Evolutionary conservation across 2,797 vertebrate species (phyloP).

Genomic region (Poeciliopsis gracilis): DNA sequence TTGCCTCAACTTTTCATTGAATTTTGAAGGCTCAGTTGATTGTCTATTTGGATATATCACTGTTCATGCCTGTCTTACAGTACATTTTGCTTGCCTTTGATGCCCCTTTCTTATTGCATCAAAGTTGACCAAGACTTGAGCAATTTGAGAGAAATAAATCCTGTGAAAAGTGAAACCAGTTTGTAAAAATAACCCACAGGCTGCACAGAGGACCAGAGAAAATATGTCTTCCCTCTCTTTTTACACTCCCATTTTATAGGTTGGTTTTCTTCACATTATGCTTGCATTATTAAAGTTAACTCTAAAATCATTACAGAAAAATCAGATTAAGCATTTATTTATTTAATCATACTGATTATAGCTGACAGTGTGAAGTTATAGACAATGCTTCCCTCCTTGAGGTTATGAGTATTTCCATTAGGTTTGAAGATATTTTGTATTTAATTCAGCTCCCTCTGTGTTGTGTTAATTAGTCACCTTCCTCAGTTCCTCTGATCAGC

Average conservation of each 20-base stretch:
- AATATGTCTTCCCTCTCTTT: slow-evolving; percentile 52
- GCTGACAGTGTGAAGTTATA: background rate
- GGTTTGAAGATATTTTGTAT: background rate
- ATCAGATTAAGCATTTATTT: too few relatives aligned
- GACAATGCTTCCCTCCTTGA: background rate
- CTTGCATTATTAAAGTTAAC: background rate
- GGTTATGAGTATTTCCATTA: too few relatives aligned
- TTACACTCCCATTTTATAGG: slow-evolving; percentile 41
- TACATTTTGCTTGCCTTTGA: slow-evolving; percentile 50
- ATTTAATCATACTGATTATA: too few relatives aligned
- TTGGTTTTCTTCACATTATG: slow-evolving; percentile 21
- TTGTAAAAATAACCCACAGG: slow-evolving; percentile 65
- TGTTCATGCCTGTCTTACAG: slow-evolving; percentile 34
- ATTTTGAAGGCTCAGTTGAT: slow-evolving; percentile 42
- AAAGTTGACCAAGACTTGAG: slow-evolving; percentile 62
- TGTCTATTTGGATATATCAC: slow-evolving; percentile 45
- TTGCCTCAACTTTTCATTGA: slow-evolving; percentile 2
- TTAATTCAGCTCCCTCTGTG: too few relatives aligned
- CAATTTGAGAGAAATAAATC: slow-evolving; percentile 62
- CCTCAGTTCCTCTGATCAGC: too few relatives aligned
- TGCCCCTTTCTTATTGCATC: slow-evolving; percentile 39
- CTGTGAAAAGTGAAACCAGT: slow-evolving; percentile 49
- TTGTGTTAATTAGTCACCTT: too few relatives aligned
- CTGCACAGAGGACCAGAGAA: slow-evolving; percentile 49
- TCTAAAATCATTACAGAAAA: background rate